A percentile compares a stretch with the other conserved stretches of the same genome.
Evolutionary conservation across 2,888 invertebrate species (phyloP).

Genomic region (Eristalis tenax): DNA sequence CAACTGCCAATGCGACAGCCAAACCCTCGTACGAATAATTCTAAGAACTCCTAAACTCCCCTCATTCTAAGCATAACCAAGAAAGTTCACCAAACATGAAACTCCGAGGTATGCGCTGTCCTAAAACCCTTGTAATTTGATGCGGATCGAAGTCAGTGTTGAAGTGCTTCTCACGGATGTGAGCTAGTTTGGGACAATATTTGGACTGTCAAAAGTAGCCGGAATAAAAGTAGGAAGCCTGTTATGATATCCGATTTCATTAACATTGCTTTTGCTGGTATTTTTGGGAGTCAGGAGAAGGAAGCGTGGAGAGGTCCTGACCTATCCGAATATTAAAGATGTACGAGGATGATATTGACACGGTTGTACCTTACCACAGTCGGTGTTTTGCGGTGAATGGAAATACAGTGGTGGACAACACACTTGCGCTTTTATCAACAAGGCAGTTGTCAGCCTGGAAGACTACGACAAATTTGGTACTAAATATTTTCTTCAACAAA

Average conservation of each 20-base stretch:
- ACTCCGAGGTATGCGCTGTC: background rate
- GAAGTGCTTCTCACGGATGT: background rate
- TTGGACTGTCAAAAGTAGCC: background rate
- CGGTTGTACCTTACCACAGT: too few relatives aligned
- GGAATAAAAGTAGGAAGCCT: background rate
- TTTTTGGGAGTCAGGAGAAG: background rate
- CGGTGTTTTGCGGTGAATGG: too few relatives aligned
- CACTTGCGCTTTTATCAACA: too few relatives aligned
- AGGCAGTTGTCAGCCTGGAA: too few relatives aligned
- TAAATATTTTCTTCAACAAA: too few relatives aligned
- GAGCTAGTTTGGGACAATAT: background rate
- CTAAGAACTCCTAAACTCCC: background rate
- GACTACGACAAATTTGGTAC: too few relatives aligned
- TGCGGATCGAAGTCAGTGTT: background rate
- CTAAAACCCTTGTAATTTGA: background rate
- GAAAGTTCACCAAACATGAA: background rate
- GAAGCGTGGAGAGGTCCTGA: background rate
- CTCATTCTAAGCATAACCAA: background rate
- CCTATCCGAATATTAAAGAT: too few relatives aligned
- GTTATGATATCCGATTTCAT: background rate
- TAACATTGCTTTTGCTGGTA: background rate
- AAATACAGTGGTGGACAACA: too few relatives aligned
- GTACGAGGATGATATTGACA: too few relatives aligned
- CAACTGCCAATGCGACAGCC: background rate
- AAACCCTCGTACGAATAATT: background rate